Percentiles rank a stretch among this genome's conserved stretches.
Evolutionary conservation across 2,888 invertebrate species (phyloP).

Genomic region (Archips crataeganus): DNA sequence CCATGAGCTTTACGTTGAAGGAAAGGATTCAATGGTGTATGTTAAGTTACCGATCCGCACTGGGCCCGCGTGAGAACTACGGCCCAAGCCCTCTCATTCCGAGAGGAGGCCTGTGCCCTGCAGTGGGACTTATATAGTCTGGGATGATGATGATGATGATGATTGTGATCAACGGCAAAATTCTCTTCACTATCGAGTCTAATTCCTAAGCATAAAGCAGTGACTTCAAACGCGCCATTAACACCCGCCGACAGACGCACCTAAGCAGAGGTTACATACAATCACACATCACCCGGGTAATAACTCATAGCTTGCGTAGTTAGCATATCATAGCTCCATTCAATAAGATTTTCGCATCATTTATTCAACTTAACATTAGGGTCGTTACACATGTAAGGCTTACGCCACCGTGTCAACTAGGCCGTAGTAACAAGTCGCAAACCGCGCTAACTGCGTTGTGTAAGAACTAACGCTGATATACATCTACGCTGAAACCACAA

Average conservation of each 20-base stretch:
- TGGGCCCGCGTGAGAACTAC: no score
- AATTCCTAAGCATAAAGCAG: not conserved
- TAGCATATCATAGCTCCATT: slow-evolving; percentile 34
- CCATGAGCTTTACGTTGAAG: not conserved
- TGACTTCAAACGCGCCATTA: not conserved
- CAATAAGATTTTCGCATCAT: slow-evolving; percentile 42
- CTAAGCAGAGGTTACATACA: slow-evolving; percentile 19
- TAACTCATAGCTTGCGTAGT: slow-evolving; percentile 13
- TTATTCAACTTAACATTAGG: slow-evolving; percentile 44
- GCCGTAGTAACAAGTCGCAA: slow-evolving; percentile 71
- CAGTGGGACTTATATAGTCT: no score
- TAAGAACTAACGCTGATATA: slow-evolving; percentile 45
- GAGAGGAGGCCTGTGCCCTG: no score
- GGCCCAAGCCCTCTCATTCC: no score
- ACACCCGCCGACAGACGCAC: not conserved
- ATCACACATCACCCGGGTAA: slow-evolving; percentile 19
- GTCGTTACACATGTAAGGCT: slow-evolving; percentile 60
- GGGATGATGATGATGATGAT: no score
- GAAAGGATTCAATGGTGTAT: no score
- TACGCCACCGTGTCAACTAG: slow-evolving; percentile 73
- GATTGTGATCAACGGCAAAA: not conserved
- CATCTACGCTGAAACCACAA: slow-evolving; percentile 47
- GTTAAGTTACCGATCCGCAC: no score
- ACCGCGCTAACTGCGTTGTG: slow-evolving; percentile 58
- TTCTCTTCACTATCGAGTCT: not conserved